Evolutionary conservation across 2,888 invertebrate genomes (phyloP), one percentile per base, ranked within the genome.

Genomic region (Eudasyphora cyanicolor): DNA sequence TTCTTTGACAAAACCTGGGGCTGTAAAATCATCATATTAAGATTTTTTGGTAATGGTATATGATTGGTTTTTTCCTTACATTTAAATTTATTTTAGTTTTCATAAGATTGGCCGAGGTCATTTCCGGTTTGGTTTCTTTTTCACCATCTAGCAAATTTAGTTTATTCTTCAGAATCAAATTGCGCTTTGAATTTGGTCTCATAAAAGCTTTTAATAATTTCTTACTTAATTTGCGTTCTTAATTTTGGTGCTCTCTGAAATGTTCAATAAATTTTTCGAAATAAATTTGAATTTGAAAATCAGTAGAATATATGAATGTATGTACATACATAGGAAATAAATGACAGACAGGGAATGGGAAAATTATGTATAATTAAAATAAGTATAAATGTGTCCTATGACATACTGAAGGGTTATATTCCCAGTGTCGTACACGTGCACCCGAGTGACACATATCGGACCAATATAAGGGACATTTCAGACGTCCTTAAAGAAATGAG

Each of bases 1-100:
- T 82, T 87, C 78, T 87, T 88, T 0, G 87, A 75, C 14, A 86
- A 82, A 54, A 87, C 85, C 85, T 86, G 87, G 2, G 88, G 86
- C 88, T 88, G 14, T 45, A 2, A n/a, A n/a, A n/a, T n/a, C n/a
- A n/a, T n/a, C n/a, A n/a, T n/a, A n/a, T n/a, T n/a, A 64, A 3
- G 57, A 24, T 17, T 8, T n/a, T 14, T n/a, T 24, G 19, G 19
- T 14, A 5, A 24, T 38, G 35, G 3, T 7, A 24, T 14, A 8
- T 21, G 10, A 17, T 12, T 24, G 57, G 17, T 5, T 7, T 35
- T 45, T 14, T 0, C 45, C 83, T 82, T 83, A 88, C 88, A 85
- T 86, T 86, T 12, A 87, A 79, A 77, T 83, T 85, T 38, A 87
- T 67, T 64, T 87, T 87, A 60, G 82, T 85, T 73, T 85, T 82